Conservation (phyloP, 2,888 invertebrate species). For the Hyposoter didymator region DNA sequence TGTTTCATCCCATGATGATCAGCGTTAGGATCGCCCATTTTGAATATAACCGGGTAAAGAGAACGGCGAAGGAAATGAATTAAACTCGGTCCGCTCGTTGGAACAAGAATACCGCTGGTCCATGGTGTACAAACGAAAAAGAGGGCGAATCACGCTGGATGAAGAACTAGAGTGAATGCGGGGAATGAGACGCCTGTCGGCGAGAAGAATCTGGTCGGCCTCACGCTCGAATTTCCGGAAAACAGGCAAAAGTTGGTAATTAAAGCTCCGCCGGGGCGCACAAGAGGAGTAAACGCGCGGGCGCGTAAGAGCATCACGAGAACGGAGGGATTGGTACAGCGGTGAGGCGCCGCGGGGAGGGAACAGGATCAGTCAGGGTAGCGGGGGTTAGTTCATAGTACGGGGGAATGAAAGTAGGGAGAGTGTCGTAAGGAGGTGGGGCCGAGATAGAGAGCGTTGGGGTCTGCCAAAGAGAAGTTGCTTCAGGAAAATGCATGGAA, state of each 20-base stretch:
- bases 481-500: conserved; percentile 83
- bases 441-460: conserved; percentile 56
- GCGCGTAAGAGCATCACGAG: conserved; percentile 53
- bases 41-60: conserved; percentile 25
- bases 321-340: conserved; percentile 60
- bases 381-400: conserved; percentile 69
- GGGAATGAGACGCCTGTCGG: conserved; percentile 65
- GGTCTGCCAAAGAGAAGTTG: conserved; percentile 71
- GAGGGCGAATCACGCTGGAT: conserved; percentile 60
- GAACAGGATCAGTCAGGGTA: conserved; percentile 62
- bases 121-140: conserved; percentile 51
- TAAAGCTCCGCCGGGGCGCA: conserved; percentile 74
- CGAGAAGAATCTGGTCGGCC: conserved; percentile 74
- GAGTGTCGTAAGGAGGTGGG: conserved; percentile 54
- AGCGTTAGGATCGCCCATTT: conserved; percentile 19
- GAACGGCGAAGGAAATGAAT: conserved; percentile 34
- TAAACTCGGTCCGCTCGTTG: conserved; percentile 34
- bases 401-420: conserved; percentile 52
- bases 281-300: conserved; percentile 58
- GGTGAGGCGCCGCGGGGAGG: conserved; percentile 43
- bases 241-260: conserved; percentile 82
- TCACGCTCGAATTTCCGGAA: conserved; percentile 76
- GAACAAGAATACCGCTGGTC: conserved; percentile 54
- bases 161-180: conserved; percentile 63
- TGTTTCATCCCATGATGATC: conserved; percentile 36